These are phyloP conservation scores for Ommatoiulus sabulosus DNA, from an alignment of 2,888 invertebrate genomes.

Conservation along the genomic window DNA sequence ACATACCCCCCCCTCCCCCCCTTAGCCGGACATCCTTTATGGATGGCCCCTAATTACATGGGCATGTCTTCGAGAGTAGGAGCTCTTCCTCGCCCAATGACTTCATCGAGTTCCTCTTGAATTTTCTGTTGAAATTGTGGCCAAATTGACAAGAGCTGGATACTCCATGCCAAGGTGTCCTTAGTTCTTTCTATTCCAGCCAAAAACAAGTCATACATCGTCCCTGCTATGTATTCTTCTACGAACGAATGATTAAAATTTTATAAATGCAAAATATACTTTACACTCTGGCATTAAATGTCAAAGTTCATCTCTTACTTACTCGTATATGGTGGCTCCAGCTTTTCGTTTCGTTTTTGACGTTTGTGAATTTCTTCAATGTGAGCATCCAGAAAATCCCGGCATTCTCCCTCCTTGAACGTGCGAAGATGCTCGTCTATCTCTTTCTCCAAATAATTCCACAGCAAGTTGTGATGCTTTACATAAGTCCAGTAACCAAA, in stretches of 20 bases:
- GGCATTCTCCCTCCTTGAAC: slow-evolving; percentile 10
- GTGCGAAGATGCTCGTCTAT: not conserved
- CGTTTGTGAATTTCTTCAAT: slow-evolving; percentile 8
- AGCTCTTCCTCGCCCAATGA: slow-evolving; percentile 62
- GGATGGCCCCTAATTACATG: no score
- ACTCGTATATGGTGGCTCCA: not conserved
- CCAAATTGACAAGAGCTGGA: slow-evolving; percentile 56
- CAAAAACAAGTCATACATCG: slow-evolving; percentile 57
- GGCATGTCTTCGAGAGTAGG: slow-evolving; percentile 58
- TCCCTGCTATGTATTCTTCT: slow-evolving; percentile 56
- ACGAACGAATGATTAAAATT: not conserved
- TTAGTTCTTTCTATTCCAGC: slow-evolving; percentile 60
- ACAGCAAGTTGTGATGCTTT: not conserved
- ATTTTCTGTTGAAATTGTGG: slow-evolving; percentile 63
- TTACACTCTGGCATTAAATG: no score
- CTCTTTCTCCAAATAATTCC: not conserved
- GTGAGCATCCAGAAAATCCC: slow-evolving; percentile 31
- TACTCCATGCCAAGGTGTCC: slow-evolving; percentile 60
- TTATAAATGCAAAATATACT: not conserved
- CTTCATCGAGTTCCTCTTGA: slow-evolving; percentile 63
- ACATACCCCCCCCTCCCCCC: no score
- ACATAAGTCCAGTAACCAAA: slow-evolving; percentile 42
- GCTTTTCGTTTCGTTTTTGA: not conserved
- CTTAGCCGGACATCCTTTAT: no score
- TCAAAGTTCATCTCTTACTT: no score